These are phyloP conservation scores for Nerophis lumbriciformis DNA, from an alignment of 2,113 vertebrate species.

Conservation along the genomic window DNA sequence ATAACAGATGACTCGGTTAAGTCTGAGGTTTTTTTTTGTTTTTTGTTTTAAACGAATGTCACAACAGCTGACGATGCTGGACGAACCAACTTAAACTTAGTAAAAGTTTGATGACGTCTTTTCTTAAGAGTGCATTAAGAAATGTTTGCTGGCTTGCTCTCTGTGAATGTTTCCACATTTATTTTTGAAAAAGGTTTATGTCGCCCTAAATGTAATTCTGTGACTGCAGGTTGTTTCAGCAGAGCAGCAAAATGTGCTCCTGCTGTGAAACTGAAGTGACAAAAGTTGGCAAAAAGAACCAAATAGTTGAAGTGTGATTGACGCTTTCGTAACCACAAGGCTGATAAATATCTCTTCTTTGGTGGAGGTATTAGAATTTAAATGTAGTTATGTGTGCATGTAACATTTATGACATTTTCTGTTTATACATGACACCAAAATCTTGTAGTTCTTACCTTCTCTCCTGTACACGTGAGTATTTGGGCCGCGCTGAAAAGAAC, in stretches of 20 bases:
- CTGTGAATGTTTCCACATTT: not conserved
- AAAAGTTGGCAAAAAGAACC: not conserved
- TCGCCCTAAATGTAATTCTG: too few relatives aligned
- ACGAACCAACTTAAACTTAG: conserved; percentile 10
- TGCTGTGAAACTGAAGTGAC: not conserved
- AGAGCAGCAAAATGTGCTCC: not conserved
- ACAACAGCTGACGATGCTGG: conserved; percentile 17
- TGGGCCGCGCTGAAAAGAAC: not conserved
- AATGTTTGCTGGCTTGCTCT: not conserved
- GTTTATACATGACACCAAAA: not conserved
- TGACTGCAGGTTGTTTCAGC: too few relatives aligned
- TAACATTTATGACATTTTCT: too few relatives aligned
- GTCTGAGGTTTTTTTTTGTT: too few relatives aligned
- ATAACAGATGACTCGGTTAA: too few relatives aligned
- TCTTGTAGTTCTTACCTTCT: not conserved
- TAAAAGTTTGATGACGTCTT: not conserved
- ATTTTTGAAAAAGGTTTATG: not conserved
- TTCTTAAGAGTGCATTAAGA: not conserved
- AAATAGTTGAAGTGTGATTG: not conserved
- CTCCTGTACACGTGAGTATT: not conserved
- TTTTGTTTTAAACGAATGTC: conserved; percentile 23
- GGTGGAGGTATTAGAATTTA: not conserved
- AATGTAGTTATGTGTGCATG: not conserved
- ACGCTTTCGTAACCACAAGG: not conserved
- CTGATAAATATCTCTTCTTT: not conserved